These are phyloP conservation scores for Chionis minor DNA, from an alignment of 2,113 vertebrate genomes.

Conservation along the genomic window DNA sequence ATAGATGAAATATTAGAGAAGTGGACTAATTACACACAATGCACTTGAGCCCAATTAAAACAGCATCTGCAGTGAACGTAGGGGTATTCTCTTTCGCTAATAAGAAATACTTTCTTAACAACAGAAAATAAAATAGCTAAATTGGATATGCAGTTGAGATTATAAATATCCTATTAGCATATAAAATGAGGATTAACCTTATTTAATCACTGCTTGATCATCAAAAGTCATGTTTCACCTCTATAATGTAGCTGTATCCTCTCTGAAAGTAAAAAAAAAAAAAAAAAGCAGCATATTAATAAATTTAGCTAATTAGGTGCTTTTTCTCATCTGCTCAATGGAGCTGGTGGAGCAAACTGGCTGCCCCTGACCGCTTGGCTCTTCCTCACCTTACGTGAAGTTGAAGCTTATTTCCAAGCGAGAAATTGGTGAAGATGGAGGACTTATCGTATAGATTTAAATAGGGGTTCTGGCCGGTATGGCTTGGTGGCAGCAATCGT, in stretches of 20 bases:
- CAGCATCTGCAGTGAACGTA: constrained; percentile 72
- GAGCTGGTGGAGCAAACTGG: constrained; percentile 34
- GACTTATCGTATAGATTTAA: neutral
- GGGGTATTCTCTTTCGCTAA: constrained; percentile 73
- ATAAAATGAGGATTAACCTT: constrained; percentile 81
- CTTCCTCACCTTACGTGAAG: neutral
- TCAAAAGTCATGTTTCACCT: constrained; percentile 75
- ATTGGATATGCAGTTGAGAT: constrained; percentile 80
- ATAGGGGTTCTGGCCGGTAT: neutral
- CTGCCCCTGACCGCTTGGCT: neutral
- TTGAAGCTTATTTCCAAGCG: neutral
- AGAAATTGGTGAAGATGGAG: neutral
- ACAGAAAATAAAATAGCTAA: constrained; percentile 81
- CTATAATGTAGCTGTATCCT: constrained; percentile 63
- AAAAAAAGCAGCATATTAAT: constrained; percentile 46
- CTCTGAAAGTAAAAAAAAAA: constrained; percentile 42
- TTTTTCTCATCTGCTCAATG: constrained; percentile 47
- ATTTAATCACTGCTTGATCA: constrained; percentile 78
- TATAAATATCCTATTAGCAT: constrained; percentile 84
- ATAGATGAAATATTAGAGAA: constrained; percentile 82
- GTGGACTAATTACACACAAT: constrained; percentile 79
- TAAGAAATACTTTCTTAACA: constrained; percentile 80
- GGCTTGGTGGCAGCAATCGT: neutral
- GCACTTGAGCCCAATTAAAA: constrained; percentile 81
- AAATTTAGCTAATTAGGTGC: constrained; percentile 62